Evolutionary conservation across 2,797 vertebrate species (phyloP).

Genomic region (Steatocranus sp.): DNA sequence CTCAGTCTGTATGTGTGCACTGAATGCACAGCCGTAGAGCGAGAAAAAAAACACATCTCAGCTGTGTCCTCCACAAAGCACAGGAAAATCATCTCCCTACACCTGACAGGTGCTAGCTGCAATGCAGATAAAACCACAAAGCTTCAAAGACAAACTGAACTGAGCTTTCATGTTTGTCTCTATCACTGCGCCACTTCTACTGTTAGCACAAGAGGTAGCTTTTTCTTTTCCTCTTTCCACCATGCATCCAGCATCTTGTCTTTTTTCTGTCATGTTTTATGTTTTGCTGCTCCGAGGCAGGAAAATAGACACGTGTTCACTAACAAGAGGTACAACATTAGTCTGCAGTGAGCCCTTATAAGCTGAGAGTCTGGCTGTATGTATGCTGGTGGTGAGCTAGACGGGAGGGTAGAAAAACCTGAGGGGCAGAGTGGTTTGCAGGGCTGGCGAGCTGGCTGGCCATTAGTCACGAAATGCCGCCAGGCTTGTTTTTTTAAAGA

Average conservation of each 20-base stretch:
- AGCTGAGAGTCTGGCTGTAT: neutral
- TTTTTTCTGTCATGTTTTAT: neutral
- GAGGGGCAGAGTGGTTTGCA: neutral
- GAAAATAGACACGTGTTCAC: constrained; percentile 3
- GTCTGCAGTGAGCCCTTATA: neutral
- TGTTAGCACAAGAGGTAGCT: neutral
- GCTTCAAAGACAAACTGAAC: constrained; percentile 31
- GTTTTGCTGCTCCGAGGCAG: neutral
- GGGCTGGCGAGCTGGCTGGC: neutral
- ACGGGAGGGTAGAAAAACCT: constrained; percentile 1
- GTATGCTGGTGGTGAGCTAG: neutral
- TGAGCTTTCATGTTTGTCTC: neutral
- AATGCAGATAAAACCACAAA: constrained; percentile 31
- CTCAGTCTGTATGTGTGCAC: neutral
- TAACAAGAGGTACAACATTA: neutral
- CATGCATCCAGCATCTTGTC: neutral
- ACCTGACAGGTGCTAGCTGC: constrained; percentile 48
- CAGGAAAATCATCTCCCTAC: constrained; percentile 8
- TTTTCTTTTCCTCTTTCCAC: neutral
- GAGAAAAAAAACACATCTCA: neutral
- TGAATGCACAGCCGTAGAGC: neutral
- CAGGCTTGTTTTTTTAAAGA: constrained; percentile 2
- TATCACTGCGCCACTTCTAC: neutral
- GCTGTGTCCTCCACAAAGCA: constrained; percentile 13
- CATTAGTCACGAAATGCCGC: constrained; percentile 25